Base-by-base conservation (phyloP, 2,888 invertebrate genomes). In the Galerucella nymphaeae region DNA sequence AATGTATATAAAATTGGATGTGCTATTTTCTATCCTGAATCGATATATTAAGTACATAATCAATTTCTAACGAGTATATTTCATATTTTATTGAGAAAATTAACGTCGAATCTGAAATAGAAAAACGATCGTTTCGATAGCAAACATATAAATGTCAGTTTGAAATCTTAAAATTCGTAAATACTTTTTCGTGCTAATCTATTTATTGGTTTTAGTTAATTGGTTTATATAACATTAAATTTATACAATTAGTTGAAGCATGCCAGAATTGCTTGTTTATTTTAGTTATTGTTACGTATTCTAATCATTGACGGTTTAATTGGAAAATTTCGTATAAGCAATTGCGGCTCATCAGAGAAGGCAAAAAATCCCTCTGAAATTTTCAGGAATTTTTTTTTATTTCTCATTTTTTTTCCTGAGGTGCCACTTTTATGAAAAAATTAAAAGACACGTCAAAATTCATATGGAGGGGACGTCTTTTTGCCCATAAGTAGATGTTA, bases 231-330 rank as follows among this genome's bases (percentile, higher is more conserved):
- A 53, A 53, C 53, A 53, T 53, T 53, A 53, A 53, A 18, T 16
- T 53, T 53, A 53, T 53, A 53, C 10, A 53, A 53, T 53, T 53
- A 53, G 53, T 53, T 18, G 53, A 53, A 53, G 53, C 2, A 18
- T 53, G 53, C 53, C 53, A 53, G 53, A 53, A 53, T 53, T 53
- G 14, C 50, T 50, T 50, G 50, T 14, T 50, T 50, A 50, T 50
- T 50, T 50, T 50, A 16, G 50, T 50, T 53, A 53, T 53, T 53
- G 53, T 53, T 53, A 53, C 53, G 53, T 53, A 18, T 38, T 48
- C 18, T 9, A 53, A 53, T 10, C 53, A 53, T 9, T 16, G 3
- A 18, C 53, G 10, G 53, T 18, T 53, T 53, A 53, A 53, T 18
- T 50, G 50, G 14, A 50, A 50, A 53, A 53, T 18, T 16, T 53